phyloP scores from a whole-genome alignment of 53 echinoderm and acorn worm genomes.

The Zoroaster sp. region DNA sequence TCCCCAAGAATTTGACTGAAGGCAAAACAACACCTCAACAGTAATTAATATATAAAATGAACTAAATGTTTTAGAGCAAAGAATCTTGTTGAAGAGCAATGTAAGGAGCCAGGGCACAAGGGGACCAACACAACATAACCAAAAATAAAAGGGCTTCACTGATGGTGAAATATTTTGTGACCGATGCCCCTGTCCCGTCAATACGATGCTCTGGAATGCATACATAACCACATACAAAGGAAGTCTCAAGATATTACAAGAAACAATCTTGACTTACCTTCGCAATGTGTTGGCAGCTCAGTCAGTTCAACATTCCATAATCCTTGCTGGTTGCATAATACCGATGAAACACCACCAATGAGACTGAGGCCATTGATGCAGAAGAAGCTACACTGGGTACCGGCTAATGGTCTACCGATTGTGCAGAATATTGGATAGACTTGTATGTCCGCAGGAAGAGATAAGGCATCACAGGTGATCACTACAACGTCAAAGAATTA shows the following conservation, averaged over 20 bases:
- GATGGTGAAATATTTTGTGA: too few species aligned
- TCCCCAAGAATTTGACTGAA: too few species aligned
- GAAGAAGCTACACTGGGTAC: slow-evolving; percentile 25
- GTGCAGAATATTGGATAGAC: background rate
- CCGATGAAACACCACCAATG: background rate
- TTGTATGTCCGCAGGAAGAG: background rate
- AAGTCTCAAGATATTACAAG: background rate
- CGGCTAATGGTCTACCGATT: background rate
- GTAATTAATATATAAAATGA: too few species aligned
- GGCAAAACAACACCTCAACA: too few species aligned
- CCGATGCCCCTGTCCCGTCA: too few species aligned
- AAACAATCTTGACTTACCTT: background rate
- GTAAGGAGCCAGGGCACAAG: too few species aligned
- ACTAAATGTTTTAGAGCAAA: too few species aligned
- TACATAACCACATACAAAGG: background rate
- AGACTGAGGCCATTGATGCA: slow-evolving; percentile 6
- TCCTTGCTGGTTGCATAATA: background rate
- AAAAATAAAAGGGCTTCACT: too few species aligned
- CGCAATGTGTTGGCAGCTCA: slow-evolving; percentile 15
- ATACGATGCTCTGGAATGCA: too few species aligned
- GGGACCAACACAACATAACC: too few species aligned
- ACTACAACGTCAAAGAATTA: background rate
- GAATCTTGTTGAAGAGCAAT: too few species aligned
- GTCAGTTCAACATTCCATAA: background rate
- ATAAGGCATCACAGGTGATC: slow-evolving; percentile 25